Percentiles rank a stretch among this genome's conserved stretches.
phyloP scores from a whole-genome alignment of 2,113 vertebrate genomes.

The Marmota flaviventris region DNA sequence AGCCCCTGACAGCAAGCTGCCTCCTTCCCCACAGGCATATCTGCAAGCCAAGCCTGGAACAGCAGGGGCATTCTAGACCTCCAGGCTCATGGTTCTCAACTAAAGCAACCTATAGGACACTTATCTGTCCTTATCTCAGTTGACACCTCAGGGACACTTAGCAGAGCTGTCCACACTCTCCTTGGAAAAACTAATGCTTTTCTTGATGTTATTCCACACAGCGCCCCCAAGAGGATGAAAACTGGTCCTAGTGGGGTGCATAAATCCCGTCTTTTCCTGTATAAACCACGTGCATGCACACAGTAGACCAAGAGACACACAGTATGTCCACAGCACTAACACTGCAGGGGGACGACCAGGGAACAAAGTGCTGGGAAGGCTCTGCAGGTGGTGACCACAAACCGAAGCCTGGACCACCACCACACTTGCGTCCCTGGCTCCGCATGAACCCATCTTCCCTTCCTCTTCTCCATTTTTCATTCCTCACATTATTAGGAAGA shows the following conservation, averaged over 20 bases:
- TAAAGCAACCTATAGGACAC: too few relatives aligned
- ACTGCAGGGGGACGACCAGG: neutral
- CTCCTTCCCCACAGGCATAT: neutral
- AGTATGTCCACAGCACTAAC: neutral
- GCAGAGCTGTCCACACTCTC: too few relatives aligned
- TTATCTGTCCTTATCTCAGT: neutral
- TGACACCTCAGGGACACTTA: neutral
- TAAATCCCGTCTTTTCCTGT: neutral
- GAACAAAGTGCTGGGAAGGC: too few relatives aligned
- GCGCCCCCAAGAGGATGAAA: neutral
- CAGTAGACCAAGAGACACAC: accelerated
- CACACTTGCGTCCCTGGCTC: neutral
- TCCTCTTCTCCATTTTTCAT: neutral
- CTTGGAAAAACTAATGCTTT: neutral
- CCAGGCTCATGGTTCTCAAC: neutral
- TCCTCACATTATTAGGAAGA: neutral
- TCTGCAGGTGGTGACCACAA: too few relatives aligned
- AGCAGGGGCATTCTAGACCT: neutral
- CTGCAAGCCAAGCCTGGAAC: neutral
- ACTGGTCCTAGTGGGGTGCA: neutral
- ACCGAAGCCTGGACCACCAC: neutral
- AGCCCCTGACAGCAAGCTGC: neutral
- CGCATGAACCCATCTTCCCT: neutral
- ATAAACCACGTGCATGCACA: neutral
- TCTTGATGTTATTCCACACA: neutral